Evolutionary conservation across 2,113 vertebrate species (phyloP), one percentile per base, ranked within the genome.

Genomic region (Pica pica): DNA sequence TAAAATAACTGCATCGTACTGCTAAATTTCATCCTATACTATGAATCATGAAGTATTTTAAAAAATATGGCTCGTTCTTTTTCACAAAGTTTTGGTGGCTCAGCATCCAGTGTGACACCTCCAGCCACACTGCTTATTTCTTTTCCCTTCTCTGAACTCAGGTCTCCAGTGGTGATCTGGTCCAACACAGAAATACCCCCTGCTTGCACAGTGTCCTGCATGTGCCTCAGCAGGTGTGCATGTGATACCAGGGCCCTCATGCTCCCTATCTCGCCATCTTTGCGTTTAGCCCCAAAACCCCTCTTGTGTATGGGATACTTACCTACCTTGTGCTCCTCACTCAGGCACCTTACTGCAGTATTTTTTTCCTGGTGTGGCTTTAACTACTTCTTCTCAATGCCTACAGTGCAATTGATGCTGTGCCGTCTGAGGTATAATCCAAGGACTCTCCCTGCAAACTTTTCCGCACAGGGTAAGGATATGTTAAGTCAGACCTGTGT

Each of bases 201-300:
- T 42, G 17, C 27, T 60, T 69, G 35, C 44, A 79, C 3, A 14
- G 17, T 1, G 1, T 46, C 33, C 33, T 39, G 39, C 23, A 24
- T 2, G 18, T n/a, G 33, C 19, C 44, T 64, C 44, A 70, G 10
- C 22, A 52, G 12, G 12, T 11, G 23, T 18, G 33, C 20, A 26
- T 2, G 31, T 28, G 22, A 23, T 9, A 53, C 15, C 1, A 5
- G 19, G 17, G 37, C 6, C 21, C 19, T 61, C 0, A 0, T 7
- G 24, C 10, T 73, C 21, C n/a, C 16, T 15, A 7, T 28, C 33
- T 12, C 0, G 0, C 31, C 19, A 3, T 17, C 15, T 41, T 24
- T n/a, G 16, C 1, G 2, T 50, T 67, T 53, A 71, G 47, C 17
- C 4, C 9, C 42, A 4, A n/a, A 52, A 24, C 3, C 9, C 23